Percentiles rank a stretch among this genome's conserved stretches.
These are phyloP conservation scores for Pogonocherus hispidulus DNA, from an alignment of 2,888 invertebrate species.

Conservation along the genomic window DNA sequence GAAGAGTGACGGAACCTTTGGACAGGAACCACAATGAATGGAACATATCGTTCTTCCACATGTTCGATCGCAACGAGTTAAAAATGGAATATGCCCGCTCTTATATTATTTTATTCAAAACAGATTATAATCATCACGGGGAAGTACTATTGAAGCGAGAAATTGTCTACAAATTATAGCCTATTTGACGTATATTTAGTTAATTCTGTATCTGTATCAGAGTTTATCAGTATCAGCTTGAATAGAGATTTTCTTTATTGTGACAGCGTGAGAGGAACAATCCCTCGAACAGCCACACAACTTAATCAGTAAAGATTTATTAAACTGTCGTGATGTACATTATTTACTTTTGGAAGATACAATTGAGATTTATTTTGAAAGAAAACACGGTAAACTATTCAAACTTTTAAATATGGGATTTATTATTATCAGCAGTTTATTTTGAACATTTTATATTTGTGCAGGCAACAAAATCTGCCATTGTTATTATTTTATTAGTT, in stretches of 20 bases:
- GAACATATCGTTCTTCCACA: conserved; percentile 8
- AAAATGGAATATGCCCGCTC: not conserved
- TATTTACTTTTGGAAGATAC: too few species aligned
- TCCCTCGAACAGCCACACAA: too few species aligned
- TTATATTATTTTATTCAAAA: conserved; percentile 9
- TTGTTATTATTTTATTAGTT: too few species aligned
- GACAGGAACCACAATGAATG: not conserved
- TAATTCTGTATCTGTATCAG: not conserved
- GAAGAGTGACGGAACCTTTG: not conserved
- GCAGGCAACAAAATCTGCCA: too few species aligned
- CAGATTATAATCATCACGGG: conserved; percentile 19
- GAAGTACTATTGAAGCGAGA: conserved; percentile 20
- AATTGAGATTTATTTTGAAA: too few species aligned
- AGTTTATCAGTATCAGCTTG: not conserved
- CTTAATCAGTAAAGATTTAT: too few species aligned
- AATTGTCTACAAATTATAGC: conserved; percentile 5
- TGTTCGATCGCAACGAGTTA: not conserved
- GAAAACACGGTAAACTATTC: too few species aligned
- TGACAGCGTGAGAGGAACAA: not conserved
- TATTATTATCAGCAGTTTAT: too few species aligned
- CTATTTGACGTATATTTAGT: not conserved
- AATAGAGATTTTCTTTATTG: not conserved
- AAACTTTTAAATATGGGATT: too few species aligned
- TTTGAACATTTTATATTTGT: too few species aligned
- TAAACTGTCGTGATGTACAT: too few species aligned